Evolutionary conservation across 2,797 vertebrate species (phyloP), one percentile per base, ranked within the genome.

Genomic region (Mastacembelus armatus): DNA sequence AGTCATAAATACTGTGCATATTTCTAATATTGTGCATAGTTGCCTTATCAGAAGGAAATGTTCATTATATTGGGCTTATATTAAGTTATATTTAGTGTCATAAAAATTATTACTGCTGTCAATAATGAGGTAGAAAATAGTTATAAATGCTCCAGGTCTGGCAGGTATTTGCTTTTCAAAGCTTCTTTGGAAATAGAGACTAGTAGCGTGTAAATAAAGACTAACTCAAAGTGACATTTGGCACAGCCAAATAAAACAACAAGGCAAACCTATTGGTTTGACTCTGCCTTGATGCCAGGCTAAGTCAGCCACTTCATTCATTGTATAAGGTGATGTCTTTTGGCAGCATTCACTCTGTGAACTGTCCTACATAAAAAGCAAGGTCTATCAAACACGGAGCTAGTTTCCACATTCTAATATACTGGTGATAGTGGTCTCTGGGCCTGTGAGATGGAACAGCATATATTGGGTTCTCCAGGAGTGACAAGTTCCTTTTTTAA

Each of bases 161-260:
- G 71, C 48, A 71, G 51, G 57, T 64, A 54, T 77, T 80, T 73
- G n/a, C 60, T 74, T 83, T 83, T 80, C 66, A 86, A 81, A 72
- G 72, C 35, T 62, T 64, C 38, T 61, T 77, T n/a, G n/a, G n/a
- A n/a, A n/a, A n/a, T n/a, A n/a, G n/a, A n/a, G n/a, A n/a, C 51
- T 27, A 51, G 45, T 47, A 29, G 22, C 10, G 9, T 70, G 24
- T 61, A 74, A 44, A 62, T 27, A 5, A 39, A 78, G 64, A 64
- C 55, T 73, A 66, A 85, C 55, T 52, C 35, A 60, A 81, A 84
- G 77, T 85, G 85, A 84, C 84, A 85, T 36, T 47, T 42, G 30
- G 55, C 47, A 56, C 44, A 71, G 66, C 66, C 69, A 54, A 52
- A 68, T 77, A 78, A 54, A 55, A 70, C 78, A 69, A 85, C 69